Base-by-base conservation (phyloP, 2,888 invertebrate species). In the Platycnemis pennipes region DNA sequence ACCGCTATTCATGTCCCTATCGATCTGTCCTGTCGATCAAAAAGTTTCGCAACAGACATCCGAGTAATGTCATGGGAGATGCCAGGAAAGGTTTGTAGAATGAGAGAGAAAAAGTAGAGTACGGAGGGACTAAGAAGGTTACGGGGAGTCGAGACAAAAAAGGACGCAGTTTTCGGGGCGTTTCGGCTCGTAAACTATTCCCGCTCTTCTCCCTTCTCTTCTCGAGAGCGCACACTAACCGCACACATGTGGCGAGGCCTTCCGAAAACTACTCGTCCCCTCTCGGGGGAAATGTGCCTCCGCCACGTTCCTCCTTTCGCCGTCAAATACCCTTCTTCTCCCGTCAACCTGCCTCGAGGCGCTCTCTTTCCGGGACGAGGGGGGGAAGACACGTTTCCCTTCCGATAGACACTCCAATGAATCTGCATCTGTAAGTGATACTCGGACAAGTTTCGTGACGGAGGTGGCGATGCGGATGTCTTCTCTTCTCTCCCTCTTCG, bases 171-270 rank as follows among this genome's bases (percentile, higher is more conserved):
- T 77, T 77, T 19, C 56, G 44, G 91, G 56, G 44, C 56, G 91
- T 63, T 91, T 31, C 91, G 89, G 56, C 56, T 89, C 89, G 89
- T 89, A 89, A 89, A 89, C 91, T 91, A 56, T 44, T 56, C 56
- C 87, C 87, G 16, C 87, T 87, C 87, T 37, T 16, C n/a, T 19
- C 69, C 69, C 69, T 26, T 63, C 63, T 13, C 77, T 2, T 13
- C 37, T 37, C 37, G 31, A 37, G 16, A 11, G 37, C 77, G 37
- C 5, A 22, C 37, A 77, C 63, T 1, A 77, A 77, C 77, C 77
- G 13, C 77, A 37, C 77, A 77, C 77, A 77, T 77, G 37, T 77
- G 77, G 77, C 31, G 49, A 49, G n/a, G 49, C 37, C 11, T 37
- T 37, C 77, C 77, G 8, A 63, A 63, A 63, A 63, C 63, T 63